These are phyloP conservation scores for Phymastichus coffea DNA, from an alignment of 1,140 invertebrate genomes.

Conservation along the genomic window DNA sequence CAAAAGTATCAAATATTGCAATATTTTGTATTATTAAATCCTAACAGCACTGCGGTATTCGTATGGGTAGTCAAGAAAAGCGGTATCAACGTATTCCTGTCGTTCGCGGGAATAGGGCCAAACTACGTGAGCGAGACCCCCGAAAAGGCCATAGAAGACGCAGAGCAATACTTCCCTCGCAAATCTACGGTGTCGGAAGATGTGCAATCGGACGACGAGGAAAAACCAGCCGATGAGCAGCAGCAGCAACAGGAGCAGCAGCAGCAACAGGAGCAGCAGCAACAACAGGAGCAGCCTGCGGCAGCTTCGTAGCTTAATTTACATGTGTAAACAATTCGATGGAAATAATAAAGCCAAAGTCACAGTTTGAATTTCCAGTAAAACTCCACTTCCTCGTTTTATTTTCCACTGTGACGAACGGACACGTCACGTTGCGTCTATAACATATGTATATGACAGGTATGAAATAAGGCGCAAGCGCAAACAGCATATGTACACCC, in stretches of 20 bases:
- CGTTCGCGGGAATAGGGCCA: conserved; percentile 54
- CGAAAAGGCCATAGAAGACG: conserved; percentile 50
- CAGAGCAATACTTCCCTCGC: conserved; percentile 50
- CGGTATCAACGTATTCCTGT: conserved; percentile 49
- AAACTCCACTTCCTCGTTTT: too few species aligned
- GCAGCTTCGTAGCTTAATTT: too few species aligned
- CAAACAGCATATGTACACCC: too few species aligned
- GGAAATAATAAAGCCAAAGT: too few species aligned
- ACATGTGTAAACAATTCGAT: too few species aligned
- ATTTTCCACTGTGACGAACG: too few species aligned
- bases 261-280: neutral
- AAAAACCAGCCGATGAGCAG: conserved; percentile 37
- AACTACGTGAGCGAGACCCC: conserved; percentile 53
- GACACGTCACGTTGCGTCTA: too few species aligned
- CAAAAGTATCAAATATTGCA: neutral
- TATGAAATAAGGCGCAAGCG: too few species aligned
- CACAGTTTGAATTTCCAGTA: too few species aligned
- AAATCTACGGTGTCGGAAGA: conserved; percentile 40
- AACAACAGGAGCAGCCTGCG: neutral
- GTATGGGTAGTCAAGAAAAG: conserved; percentile 51
- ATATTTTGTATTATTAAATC: neutral
- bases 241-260: neutral
- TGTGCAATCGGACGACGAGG: conserved; percentile 48
- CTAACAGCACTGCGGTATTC: conserved; percentile 48
- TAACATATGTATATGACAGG: too few species aligned